Evolutionary conservation across 35 echinoderm and acorn worm genomes (phyloP), one percentile per base, ranked within the genome.

Genomic region (Stichopus chloronotus): DNA sequence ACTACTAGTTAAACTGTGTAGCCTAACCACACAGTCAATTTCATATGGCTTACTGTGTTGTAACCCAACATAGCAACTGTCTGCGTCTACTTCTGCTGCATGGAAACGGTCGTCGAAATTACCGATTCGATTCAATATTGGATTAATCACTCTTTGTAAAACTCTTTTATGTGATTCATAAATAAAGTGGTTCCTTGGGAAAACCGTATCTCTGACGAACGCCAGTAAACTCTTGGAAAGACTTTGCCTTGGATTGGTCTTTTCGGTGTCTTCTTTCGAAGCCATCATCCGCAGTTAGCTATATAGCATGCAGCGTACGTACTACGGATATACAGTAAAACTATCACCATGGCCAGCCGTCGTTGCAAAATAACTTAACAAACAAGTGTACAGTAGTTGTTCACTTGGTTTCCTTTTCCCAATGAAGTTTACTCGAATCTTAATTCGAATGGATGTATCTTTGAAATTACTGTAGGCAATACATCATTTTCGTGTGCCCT

Each of bases 81-180:
- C 56, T 20, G 90, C 72, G 90, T 91, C 72, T 55, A 91, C 24
- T 13, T 54, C 25, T 25, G 19, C 17, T 25, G 59, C 90, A 8
- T 91, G 90, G 90, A 94, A 94, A 78, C 93, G 93, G 59, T 94
- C 93, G 56, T 94, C 93, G 19, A 90, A 81, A 82, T 82, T n/a
- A 9, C 87, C 93, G 22, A 94, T 69, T 30, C 55, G 17, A 21
- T 19, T 19, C n/a, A 94, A 94, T 71, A 94, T 91, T 59, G 93
- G 93, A 83, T 94, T 90, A 58, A 94, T 23, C 23, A 94, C 86
- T 54, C 93, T 53, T 24, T 14, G 71, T 43, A 94, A 25, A 20
- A 94, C 65, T 10, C 74, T 30, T 24, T 79, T 5, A 20, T 91
- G 93, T 22, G 14, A 43, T 14, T 58, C 12, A 57, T 63, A 10